Evolutionary conservation across 2,797 vertebrate species (phyloP).

Genomic region (Lerista edwardsae): DNA sequence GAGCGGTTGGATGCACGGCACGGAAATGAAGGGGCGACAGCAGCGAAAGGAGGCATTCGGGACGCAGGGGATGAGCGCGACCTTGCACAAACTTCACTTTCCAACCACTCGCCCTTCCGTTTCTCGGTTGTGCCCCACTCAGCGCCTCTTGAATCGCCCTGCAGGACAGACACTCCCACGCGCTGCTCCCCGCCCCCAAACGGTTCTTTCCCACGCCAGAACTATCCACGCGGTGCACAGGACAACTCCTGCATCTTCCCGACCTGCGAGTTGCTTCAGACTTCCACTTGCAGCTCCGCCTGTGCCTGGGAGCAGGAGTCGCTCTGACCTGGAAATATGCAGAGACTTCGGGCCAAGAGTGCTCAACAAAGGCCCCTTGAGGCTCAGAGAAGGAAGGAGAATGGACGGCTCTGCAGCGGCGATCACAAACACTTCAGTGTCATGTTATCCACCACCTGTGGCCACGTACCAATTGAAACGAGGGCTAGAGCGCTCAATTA

Average conservation of each 20-base stretch:
- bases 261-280: neutral
- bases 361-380: neutral
- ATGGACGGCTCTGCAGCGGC: too few relatives aligned
- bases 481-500: too few relatives aligned
- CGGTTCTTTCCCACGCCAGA: neutral
- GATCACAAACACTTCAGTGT: neutral
- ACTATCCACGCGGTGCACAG: neutral
- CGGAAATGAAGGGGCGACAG: neutral
- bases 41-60: neutral
- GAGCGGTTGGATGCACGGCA: neutral
- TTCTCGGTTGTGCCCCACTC: neutral
- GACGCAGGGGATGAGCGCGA: too few relatives aligned
- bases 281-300: neutral
- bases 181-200: neutral
- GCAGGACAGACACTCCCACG: neutral
- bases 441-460: neutral
- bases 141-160: too few relatives aligned
- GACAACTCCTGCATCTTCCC: neutral
- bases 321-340: neutral
- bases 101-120: neutral
- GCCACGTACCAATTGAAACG: too few relatives aligned
- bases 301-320: neutral
- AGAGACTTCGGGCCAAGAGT: too few relatives aligned
- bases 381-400: accelerated
- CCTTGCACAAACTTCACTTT: neutral